Evolutionary conservation across 2,113 vertebrate species (phyloP).

Genomic region (Falcunculus frontatus): DNA sequence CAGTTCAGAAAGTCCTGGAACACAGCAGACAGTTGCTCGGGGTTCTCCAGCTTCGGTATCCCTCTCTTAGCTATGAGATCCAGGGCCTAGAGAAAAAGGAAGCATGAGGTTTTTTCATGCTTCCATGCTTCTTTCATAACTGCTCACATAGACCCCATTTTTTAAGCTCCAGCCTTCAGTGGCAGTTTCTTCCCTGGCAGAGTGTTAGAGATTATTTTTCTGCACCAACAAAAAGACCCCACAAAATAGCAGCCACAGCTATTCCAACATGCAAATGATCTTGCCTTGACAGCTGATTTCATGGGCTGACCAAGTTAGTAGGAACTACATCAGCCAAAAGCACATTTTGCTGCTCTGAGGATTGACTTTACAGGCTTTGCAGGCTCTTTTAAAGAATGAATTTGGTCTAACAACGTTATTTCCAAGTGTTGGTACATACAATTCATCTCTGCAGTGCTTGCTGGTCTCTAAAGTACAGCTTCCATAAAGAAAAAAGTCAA

Average conservation of each 20-base stretch:
- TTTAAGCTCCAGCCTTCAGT: not conserved
- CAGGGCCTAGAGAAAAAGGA: constrained; percentile 76
- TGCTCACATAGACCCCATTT: accelerated
- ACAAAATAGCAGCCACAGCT: not conserved
- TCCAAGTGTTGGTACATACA: not conserved
- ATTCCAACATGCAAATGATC: not conserved
- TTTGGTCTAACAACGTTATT: not conserved
- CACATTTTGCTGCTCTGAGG: not conserved
- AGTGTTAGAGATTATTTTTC: not conserved
- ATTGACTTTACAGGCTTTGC: not conserved
- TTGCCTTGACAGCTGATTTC: not conserved
- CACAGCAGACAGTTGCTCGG: constrained; percentile 85
- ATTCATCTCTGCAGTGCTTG: not conserved
- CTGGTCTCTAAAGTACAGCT: not conserved
- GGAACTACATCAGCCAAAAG: not conserved
- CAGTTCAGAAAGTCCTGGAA: constrained; percentile 93
- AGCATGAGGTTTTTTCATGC: too few species aligned
- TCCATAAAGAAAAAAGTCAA: not conserved
- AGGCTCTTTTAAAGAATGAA: not conserved
- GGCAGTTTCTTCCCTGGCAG: not conserved
- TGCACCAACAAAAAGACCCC: not conserved
- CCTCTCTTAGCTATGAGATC: constrained; percentile 92
- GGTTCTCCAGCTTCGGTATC: constrained; percentile 89
- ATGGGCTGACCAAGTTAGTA: not conserved
- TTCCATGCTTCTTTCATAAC: not conserved